Base-by-base conservation (phyloP, 2,888 invertebrate genomes). In the Bellardia bayeri region DNA sequence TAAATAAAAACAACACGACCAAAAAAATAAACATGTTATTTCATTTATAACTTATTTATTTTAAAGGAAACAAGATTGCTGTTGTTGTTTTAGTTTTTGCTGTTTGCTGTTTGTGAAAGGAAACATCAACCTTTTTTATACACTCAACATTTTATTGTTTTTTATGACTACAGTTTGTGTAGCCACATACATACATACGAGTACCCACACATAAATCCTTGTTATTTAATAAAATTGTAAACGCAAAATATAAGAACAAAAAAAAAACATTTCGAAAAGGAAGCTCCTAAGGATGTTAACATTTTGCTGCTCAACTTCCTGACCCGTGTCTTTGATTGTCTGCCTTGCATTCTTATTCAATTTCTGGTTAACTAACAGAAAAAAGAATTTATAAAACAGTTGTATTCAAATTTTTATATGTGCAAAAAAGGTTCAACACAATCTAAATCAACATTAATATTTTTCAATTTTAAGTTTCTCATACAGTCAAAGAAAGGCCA, bases 1-100 rank as follows among this genome's bases (percentile, higher is more conserved):
- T 64, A 81, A 81, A 80, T 40, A 51, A 64, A 75, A 78, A 66
- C 42, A 54, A 49, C 66, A 80, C 45, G 54, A 63, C n/a, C 30
- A 54, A 30, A 11, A 30, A 37, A 58, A 72, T 23, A 61, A 58
- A 56, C 7, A 45, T 37, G n/a, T 37, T 51, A n/a, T 68, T 81
- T 72, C 71, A 66, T 82, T 82, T 69, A 54, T 42, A 82, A 72
- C 51, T 82, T 86, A 82, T 74, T 86, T 78, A 16, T 74, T 86
- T 78, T 13, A 13, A 40, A 63, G 51, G 63, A 86, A 82, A 75
- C 63, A 68, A 54, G 58, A 76, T 72, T 84, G 66, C 51, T 72
- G 66, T 13, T 45, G 45, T 11, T 37, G 37, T 58, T 42, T 72
- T 51, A 66, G 40, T 64, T 16, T 9, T 9, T 58, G 14, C 40